These are phyloP conservation scores for Xiphophorus couchianus DNA, from an alignment of 2,113 vertebrate genomes.

Conservation along the genomic window DNA sequence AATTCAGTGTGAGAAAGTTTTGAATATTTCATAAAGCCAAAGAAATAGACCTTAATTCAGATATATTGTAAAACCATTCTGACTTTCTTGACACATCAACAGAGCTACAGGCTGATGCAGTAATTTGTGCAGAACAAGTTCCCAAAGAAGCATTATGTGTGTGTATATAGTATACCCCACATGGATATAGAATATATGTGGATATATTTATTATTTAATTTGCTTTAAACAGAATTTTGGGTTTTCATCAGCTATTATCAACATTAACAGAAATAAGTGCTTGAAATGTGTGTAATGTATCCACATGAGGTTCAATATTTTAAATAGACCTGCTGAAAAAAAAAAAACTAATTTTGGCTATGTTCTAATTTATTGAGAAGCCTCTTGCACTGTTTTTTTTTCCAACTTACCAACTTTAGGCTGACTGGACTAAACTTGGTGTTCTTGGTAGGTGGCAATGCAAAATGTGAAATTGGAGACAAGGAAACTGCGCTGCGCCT, in stretches of 20 bases:
- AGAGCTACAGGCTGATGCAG: too few species aligned
- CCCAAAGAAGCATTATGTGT: too few species aligned
- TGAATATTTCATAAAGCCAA: too few species aligned
- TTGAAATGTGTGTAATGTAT: background rate
- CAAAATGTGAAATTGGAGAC: conserved; percentile 78
- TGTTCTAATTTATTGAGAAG: too few species aligned
- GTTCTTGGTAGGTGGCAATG: conserved; percentile 66
- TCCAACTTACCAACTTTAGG: too few species aligned
- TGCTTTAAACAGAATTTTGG: background rate
- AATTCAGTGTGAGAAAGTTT: too few species aligned
- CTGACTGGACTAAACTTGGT: background rate
- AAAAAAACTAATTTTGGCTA: background rate
- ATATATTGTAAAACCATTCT: too few species aligned
- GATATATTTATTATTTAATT: background rate
- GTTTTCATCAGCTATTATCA: background rate
- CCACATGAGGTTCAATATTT: background rate
- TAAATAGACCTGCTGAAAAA: background rate
- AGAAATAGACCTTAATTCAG: too few species aligned
- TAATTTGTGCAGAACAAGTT: too few species aligned
- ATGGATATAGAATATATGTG: too few species aligned
- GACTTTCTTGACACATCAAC: too few species aligned
- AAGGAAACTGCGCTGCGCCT: conserved; percentile 79
- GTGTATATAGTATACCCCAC: background rate
- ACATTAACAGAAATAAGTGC: background rate
- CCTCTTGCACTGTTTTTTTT: too few species aligned